Conservation (phyloP, 2,888 invertebrate genomes). For the Microchrysa polita region DNA sequence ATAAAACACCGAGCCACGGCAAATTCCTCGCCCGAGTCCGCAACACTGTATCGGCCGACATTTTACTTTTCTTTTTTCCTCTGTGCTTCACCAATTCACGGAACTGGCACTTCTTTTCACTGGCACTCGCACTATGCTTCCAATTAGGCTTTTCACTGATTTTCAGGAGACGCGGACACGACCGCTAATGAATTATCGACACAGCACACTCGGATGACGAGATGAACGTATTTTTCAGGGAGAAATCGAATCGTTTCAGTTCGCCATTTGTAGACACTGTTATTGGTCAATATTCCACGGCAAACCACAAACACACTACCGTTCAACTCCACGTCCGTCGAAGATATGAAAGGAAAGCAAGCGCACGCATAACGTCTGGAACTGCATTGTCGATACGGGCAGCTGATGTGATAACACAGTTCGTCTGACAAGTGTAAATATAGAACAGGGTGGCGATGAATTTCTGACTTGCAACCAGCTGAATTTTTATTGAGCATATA, state of each 20-base stretch:
- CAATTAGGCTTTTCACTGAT: background rate
- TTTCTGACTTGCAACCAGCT: no score
- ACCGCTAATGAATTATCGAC: background rate
- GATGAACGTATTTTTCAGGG: background rate
- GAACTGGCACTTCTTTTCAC: background rate
- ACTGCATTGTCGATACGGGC: background rate
- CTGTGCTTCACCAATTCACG: background rate
- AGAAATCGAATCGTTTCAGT: background rate
- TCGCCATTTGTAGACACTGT: background rate
- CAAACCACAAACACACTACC: background rate
- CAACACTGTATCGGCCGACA: constrained; percentile 11
- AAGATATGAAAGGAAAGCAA: background rate
- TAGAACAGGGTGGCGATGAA: no score
- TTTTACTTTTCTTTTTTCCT: no score
- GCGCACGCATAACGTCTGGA: background rate
- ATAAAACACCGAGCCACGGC: background rate
- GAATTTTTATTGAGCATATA: no score
- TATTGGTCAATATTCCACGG: background rate
- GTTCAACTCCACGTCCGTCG: background rate
- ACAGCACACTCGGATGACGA: background rate
- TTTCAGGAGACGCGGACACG: background rate
- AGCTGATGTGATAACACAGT: no score
- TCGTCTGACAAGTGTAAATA: no score
- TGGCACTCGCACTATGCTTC: background rate
- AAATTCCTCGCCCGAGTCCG: background rate